phyloP scores from a whole-genome alignment of 2,113 vertebrate species.

The Eurypyga helias region DNA sequence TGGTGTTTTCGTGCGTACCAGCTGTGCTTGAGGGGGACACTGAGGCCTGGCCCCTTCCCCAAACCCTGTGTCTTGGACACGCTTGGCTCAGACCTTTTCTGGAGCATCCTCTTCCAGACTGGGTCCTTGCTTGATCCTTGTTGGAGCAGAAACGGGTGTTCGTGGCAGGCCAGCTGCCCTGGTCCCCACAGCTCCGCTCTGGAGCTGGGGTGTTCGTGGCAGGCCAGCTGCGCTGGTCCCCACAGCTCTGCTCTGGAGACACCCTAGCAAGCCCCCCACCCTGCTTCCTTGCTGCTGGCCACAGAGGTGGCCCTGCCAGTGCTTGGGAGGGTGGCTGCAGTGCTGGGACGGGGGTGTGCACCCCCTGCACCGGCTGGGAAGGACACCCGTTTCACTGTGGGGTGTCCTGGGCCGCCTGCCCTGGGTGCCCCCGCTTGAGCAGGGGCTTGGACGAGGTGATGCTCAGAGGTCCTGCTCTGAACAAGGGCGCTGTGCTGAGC shows the following conservation, averaged over 20 bases:
- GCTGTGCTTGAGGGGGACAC: too few relatives aligned
- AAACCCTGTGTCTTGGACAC: background rate
- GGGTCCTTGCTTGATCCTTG: background rate
- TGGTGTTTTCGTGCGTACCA: background rate
- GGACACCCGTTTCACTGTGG: background rate
- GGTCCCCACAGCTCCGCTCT: background rate
- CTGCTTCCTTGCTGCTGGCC: background rate
- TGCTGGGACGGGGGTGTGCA: background rate
- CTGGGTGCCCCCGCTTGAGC: too few relatives aligned
- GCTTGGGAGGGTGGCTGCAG: fast-evolving
- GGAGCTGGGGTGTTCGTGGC: background rate
- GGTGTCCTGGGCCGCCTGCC: too few relatives aligned
- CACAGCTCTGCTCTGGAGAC: background rate
- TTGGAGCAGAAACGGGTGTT: background rate
- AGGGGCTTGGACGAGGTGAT: too few relatives aligned
- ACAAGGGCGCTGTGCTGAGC: background rate
- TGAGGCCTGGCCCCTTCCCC: background rate
- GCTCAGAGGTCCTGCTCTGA: background rate
- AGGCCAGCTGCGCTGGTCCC: background rate
- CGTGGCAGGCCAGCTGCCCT: background rate
- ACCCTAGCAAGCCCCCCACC: background rate
- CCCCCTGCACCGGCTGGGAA: background rate
- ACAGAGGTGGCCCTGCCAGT: background rate
- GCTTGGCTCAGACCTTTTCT: background rate
- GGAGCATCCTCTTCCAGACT: background rate